phyloP scores from a whole-genome alignment of 2,888 invertebrate species.

The Apamea epomidion region DNA sequence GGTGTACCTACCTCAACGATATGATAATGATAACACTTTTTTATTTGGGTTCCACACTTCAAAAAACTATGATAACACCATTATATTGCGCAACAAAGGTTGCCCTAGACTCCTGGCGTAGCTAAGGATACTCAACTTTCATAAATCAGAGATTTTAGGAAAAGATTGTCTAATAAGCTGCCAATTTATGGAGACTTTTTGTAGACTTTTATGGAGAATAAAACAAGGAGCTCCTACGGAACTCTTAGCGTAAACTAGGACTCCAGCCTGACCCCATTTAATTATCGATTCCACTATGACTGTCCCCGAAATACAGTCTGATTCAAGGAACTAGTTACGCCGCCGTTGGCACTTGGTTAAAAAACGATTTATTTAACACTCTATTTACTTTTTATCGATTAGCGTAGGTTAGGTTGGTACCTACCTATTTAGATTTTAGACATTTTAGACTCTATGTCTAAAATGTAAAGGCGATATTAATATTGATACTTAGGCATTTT shows the following conservation, averaged over 20 bases:
- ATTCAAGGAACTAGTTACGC: constrained; percentile 21
- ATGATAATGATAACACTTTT: constrained; percentile 70
- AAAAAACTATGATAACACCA: background rate
- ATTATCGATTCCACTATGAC: constrained; percentile 42
- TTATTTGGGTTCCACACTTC: constrained; percentile 62
- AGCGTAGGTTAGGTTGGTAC: background rate
- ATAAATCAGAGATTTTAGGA: background rate
- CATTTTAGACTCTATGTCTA: background rate
- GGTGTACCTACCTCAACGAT: constrained; percentile 64
- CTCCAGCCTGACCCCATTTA: constrained; percentile 25
- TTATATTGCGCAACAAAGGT: background rate
- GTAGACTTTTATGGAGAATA: background rate
- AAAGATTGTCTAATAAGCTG: background rate
- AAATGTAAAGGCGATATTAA: background rate
- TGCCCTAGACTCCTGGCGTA: too few relatives aligned
- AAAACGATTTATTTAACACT: constrained; percentile 25
- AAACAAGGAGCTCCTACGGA: constrained; percentile 36
- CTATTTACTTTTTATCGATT: constrained; percentile 18
- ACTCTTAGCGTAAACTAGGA: constrained; percentile 5
- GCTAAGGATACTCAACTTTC: background rate
- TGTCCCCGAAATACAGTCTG: constrained; percentile 22
- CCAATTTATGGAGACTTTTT: background rate
- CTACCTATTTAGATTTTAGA: background rate
- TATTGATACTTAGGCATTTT: background rate
- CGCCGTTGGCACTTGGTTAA: constrained; percentile 3